These are phyloP conservation scores for Polypterus senegalus DNA, from an alignment of 2,113 vertebrate genomes.

Conservation along the genomic window DNA sequence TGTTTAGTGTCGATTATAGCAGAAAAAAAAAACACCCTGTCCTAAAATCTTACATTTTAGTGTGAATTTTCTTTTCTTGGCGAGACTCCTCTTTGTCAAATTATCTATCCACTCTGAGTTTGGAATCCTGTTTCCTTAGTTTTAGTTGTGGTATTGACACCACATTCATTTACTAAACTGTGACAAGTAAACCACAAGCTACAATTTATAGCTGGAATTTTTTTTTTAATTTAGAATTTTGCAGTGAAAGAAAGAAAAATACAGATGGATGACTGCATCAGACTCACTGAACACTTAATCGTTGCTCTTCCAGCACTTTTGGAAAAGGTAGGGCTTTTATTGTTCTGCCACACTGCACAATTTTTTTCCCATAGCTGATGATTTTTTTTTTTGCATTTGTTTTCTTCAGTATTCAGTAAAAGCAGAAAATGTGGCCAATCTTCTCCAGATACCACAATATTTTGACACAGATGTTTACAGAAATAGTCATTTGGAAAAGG, in stretches of 20 bases:
- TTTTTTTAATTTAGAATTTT: conserved; percentile 28
- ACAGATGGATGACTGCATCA: conserved; percentile 61
- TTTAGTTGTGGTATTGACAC: too few species aligned
- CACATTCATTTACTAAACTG: too few species aligned
- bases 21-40: too few species aligned
- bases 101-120: too few species aligned
- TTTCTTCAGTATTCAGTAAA: conserved; percentile 60
- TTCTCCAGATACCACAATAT: conserved; percentile 73
- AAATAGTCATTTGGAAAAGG: conserved; percentile 39
- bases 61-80: too few species aligned
- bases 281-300: conserved; percentile 70
- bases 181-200: too few species aligned
- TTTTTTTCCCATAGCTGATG: too few species aligned
- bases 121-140: too few species aligned
- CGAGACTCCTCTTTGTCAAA: too few species aligned
- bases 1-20: too few species aligned
- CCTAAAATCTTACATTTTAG: too few species aligned
- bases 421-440: conserved; percentile 48
- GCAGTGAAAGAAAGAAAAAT: conserved; percentile 63
- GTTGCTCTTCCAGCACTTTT: conserved; percentile 62
- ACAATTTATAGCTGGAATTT: too few species aligned
- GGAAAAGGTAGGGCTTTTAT: conserved; percentile 54
- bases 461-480: conserved; percentile 53
- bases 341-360: not conserved
- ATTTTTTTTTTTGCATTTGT: conserved; percentile 8